phyloP scores from a whole-genome alignment of 2,113 vertebrate genomes.

The Mormyrus iriodes region DNA sequence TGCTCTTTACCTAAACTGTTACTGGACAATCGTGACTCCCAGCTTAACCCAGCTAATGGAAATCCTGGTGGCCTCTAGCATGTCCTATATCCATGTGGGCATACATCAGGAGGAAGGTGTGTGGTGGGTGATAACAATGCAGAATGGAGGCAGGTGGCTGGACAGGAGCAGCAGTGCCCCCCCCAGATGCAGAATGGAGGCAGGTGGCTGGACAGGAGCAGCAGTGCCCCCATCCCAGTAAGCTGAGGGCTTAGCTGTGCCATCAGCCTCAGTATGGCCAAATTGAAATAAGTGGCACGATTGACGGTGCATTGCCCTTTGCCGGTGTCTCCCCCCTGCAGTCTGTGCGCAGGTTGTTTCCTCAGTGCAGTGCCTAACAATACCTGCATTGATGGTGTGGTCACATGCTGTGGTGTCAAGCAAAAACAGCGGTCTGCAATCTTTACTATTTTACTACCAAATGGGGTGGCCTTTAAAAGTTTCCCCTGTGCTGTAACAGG shows the following conservation, averaged over 20 bases:
- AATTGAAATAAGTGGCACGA: not conserved
- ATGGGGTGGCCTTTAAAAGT: not conserved
- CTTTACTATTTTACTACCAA: not conserved
- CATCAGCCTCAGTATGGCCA: not conserved
- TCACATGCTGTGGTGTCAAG: not conserved
- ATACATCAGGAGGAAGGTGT: not conserved
- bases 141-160: not conserved
- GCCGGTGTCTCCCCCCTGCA: not conserved
- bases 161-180: not conserved
- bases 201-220: not conserved
- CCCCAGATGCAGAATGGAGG: not conserved
- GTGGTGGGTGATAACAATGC: not conserved
- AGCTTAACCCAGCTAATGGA: not conserved
- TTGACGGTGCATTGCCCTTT: not conserved
- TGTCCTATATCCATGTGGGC: too few species aligned
- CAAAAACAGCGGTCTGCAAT: not conserved
- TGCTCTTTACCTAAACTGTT: not conserved
- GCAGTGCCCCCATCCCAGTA: not conserved
- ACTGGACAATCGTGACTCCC: not conserved
- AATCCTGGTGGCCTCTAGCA: constrained; percentile 34
- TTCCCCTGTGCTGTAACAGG: not conserved
- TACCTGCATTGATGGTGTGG: not conserved
- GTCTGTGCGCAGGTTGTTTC: not conserved
- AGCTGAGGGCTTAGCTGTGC: not conserved
- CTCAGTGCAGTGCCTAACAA: not conserved